Evolutionary conservation across 1,140 invertebrate species (phyloP), one percentile per base, ranked within the genome.

Genomic region (Danaus melanippus): DNA sequence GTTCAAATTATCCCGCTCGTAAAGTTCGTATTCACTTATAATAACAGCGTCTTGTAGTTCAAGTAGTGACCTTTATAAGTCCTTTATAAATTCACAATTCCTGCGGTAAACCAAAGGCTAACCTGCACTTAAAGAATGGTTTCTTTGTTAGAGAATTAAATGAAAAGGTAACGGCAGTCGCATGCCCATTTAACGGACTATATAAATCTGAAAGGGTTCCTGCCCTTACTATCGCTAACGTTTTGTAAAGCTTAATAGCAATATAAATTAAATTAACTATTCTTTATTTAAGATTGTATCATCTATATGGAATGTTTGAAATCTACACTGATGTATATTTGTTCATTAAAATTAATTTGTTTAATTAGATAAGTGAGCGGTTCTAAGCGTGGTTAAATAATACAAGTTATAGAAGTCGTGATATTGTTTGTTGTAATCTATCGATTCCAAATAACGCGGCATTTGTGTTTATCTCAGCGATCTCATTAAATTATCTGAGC

Each of bases 391-490:
- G 21, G 5, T 32, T 32, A 32, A 32, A 32, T 32, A 32, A 32
- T 32, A 3, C 21, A 7, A 32, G 21, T 32, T 32, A 32, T 32
- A 32, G 50, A 64, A 74, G 60, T 75, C 70, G 64, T 71, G 70
- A 73, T 72, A 74, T 67, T 56, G 56, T 59, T 66, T 69, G 63
- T 71, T 56, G 56, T 71, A 78, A 74, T 76, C 72, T 69, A 79
- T 70, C 62, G 61, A 55, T 71, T 62, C 63, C 66, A 65, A 68
- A 60, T 64, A 66, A 67, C 68, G 68, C 76, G 78, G 67, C 73
- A 81, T 82, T 82, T 75, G 70, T 64, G 58, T 73, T 74, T 79
- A 84, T 84, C 71, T 74, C 55, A 59, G 59, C 55, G 64, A 82
- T 80, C 74, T 79, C 69, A 79, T 84, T 76, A 76, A 75, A 70